Evolutionary conservation across 2,113 vertebrate genomes (phyloP), one percentile per base, ranked within the genome.

Genomic region (Arvicanthis niloticus): DNA sequence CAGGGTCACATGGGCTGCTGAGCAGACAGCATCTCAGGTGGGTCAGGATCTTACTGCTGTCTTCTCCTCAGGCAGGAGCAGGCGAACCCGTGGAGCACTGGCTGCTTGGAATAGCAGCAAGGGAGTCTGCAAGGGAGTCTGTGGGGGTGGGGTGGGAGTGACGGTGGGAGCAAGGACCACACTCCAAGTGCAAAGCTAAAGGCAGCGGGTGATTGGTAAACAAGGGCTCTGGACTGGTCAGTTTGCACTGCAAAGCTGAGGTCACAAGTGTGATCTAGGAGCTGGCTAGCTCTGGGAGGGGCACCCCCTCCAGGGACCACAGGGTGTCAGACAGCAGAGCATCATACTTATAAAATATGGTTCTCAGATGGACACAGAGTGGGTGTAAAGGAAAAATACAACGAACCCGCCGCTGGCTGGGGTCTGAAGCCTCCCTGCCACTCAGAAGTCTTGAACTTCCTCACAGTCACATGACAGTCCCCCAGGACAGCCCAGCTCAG

Each of bases 371-470:
- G 53, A 34, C 42, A 53, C 51, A 2, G 92, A 67, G 48, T 17
- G 72, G 53, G 42, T 81, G 1, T 81, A 67, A 80, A 91, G 80
- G 42, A 58, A 80, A 96, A 91, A 42, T 60, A 16, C 85, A 78
- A 19, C 0, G 3, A 21, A 9, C 37, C 13, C 12, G 65, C 22
- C 2, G 4, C 7, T 24, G 8, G 40, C 31, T 12, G 40, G 7
- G 26, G 7, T 56, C 5, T 10, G 48, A 68, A 68, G 21, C 45
- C 53, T 62, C 42, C 53, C 76, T 29, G 7, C 53, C 8, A 15
- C 12, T 42, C 16, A 21, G 29, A 19, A 34, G 37, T 42, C 29
- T 29, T 1, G 53, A 87, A 17, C 6, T 3, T n/a, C 24, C n/a
- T 4, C 26, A 7, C 65, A 68, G 37, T 26, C 37, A 70, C 42